Conservation (phyloP, 64 coral and sea anemone species). For the Platygyra sinensis region DNA sequence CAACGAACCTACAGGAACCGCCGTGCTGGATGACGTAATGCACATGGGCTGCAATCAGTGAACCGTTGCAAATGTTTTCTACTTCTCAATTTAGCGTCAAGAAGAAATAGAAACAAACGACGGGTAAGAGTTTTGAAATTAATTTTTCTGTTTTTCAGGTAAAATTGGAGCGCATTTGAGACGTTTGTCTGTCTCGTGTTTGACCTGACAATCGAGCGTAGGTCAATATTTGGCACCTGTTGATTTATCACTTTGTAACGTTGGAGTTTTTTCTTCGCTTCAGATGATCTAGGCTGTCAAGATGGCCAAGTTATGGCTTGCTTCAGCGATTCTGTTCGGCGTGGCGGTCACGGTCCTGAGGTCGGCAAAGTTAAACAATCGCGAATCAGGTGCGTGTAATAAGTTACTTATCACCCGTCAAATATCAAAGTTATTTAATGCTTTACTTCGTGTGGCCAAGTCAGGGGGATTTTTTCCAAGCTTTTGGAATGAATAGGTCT, state of each 20-base stretch:
- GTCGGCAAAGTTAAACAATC: slow-evolving; percentile 32
- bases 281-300: slow-evolving; percentile 24
- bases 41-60: background rate
- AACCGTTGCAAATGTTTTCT: background rate
- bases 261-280: slow-evolving; percentile 10
- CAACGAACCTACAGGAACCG: background rate
- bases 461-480: background rate
- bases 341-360: slow-evolving; percentile 36
- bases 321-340: slow-evolving; percentile 39
- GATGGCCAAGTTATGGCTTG: slow-evolving; percentile 46
- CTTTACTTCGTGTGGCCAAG: background rate
- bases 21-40: slow-evolving; percentile 7
- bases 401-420: background rate
- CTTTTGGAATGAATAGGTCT: background rate
- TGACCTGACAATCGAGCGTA: background rate
- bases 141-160: background rate
- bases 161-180: background rate
- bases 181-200: background rate
- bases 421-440: background rate
- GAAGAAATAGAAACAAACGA: background rate
- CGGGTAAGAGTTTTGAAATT: slow-evolving; percentile 14
- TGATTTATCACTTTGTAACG: background rate
- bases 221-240: slow-evolving; percentile 21
- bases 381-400: slow-evolving; percentile 18
- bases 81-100: background rate